Evolutionary conservation across 2,797 vertebrate species (phyloP).

Genomic region (Poeciliopsis infans): DNA sequence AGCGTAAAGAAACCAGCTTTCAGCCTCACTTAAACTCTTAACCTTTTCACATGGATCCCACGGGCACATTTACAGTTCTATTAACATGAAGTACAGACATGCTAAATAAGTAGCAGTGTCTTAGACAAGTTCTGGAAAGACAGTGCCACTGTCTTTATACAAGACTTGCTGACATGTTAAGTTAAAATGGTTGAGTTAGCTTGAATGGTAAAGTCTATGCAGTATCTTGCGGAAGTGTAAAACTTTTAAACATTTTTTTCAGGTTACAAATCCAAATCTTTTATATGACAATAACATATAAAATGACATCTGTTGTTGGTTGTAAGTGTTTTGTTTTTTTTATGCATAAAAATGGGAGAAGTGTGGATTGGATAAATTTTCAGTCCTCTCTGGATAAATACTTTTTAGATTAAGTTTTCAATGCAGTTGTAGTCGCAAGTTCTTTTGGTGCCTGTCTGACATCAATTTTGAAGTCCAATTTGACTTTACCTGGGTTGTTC

Average conservation of each 20-base stretch:
- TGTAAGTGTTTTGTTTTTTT: neutral
- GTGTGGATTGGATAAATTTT: neutral
- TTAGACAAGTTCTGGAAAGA: neutral
- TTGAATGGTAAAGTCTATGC: neutral
- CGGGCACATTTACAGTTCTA: slow-evolving; percentile 1
- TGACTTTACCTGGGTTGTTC: too few relatives aligned
- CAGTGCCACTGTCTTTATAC: neutral
- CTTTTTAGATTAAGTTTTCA: too few relatives aligned
- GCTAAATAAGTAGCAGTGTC: neutral
- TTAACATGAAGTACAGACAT: slow-evolving; percentile 1
- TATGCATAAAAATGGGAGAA: neutral
- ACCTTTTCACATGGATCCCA: neutral
- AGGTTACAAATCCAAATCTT: neutral
- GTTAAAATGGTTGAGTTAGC: neutral
- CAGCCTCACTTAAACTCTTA: neutral
- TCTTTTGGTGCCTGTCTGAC: too few relatives aligned
- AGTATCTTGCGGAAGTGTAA: neutral
- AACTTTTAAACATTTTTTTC: neutral
- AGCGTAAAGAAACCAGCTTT: neutral
- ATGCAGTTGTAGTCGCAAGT: too few relatives aligned
- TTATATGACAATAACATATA: neutral
- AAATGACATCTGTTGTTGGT: too few relatives aligned
- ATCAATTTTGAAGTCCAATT: too few relatives aligned
- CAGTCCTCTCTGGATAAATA: too few relatives aligned
- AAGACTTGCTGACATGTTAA: neutral